These are phyloP conservation scores for Aphelenchoides bicaudatus DNA, from an alignment of 2,888 invertebrate genomes.

Conservation along the genomic window DNA sequence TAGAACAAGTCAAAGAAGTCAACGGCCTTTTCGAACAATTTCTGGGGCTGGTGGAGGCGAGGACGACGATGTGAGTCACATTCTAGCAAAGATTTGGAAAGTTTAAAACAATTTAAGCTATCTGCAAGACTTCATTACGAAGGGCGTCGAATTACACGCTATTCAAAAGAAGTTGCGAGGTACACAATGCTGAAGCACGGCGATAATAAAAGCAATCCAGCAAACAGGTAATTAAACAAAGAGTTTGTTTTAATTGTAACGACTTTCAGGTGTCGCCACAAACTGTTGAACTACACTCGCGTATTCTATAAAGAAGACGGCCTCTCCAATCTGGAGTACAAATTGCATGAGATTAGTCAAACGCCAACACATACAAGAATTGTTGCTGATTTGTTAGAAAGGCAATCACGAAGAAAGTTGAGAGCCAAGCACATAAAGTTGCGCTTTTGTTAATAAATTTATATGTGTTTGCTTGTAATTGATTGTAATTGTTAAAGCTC, in stretches of 20 bases:
- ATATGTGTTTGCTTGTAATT: background rate
- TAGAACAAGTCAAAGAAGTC: slow-evolving; percentile 77
- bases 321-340: slow-evolving; percentile 62
- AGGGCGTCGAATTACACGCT: slow-evolving; percentile 81
- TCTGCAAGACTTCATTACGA: slow-evolving; percentile 24
- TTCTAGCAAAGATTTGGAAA: slow-evolving; percentile 20
- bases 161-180: slow-evolving; percentile 83
- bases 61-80: slow-evolving; percentile 34
- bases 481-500: too few relatives aligned
- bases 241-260: too few relatives aligned
- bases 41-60: slow-evolving; percentile 81
- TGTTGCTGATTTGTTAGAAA: slow-evolving; percentile 51
- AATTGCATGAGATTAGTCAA: slow-evolving; percentile 35
- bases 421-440: background rate
- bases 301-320: slow-evolving; percentile 63
- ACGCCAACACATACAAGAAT: slow-evolving; percentile 46
- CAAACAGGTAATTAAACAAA: slow-evolving; percentile 55
- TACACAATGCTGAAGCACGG: slow-evolving; percentile 93
- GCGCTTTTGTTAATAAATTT: background rate
- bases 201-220: slow-evolving; percentile 74
- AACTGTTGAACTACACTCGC: slow-evolving; percentile 62
- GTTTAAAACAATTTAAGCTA: slow-evolving; percentile 9
- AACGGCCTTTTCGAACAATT: slow-evolving; percentile 73
- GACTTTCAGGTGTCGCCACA: slow-evolving; percentile 63
- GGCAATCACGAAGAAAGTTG: slow-evolving; percentile 33